phyloP scores from a whole-genome alignment of 2,797 vertebrate genomes.

The Myotis findleyi region DNA sequence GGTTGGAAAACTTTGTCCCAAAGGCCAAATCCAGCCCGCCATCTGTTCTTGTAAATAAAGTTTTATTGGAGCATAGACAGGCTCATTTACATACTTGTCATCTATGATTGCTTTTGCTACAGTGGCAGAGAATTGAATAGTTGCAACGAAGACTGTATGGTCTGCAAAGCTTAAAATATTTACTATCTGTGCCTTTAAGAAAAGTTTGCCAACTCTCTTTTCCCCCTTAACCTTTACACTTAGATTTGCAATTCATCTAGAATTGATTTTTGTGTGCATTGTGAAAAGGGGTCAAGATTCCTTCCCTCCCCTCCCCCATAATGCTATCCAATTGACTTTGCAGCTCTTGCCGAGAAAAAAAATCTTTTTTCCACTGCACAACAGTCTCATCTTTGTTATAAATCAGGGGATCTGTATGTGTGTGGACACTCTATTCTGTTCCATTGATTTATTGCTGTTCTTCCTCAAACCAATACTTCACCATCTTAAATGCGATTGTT shows the following conservation, averaged over 20 bases:
- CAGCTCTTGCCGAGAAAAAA: background rate
- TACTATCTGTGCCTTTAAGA: background rate
- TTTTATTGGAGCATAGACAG: background rate
- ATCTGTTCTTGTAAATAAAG: conserved; percentile 44
- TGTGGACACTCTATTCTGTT: background rate
- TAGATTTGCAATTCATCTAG: conserved; percentile 3
- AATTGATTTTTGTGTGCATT: background rate
- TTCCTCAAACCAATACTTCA: background rate
- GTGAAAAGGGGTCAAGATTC: background rate
- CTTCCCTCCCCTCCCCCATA: background rate
- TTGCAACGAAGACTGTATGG: background rate
- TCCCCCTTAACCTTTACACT: background rate
- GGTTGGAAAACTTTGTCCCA: background rate
- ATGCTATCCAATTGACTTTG: background rate
- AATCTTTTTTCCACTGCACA: background rate
- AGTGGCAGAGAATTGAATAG: background rate
- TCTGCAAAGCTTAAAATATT: background rate
- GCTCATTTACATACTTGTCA: background rate
- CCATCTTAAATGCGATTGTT: background rate
- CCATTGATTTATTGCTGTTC: background rate
- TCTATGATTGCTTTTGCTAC: background rate
- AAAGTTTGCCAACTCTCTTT: background rate
- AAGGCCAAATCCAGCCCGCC: background rate
- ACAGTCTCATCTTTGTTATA: background rate
- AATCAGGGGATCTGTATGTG: background rate